Conservation (phyloP, 1,140 invertebrate species). For the Neodiprion lecontei region DNA sequence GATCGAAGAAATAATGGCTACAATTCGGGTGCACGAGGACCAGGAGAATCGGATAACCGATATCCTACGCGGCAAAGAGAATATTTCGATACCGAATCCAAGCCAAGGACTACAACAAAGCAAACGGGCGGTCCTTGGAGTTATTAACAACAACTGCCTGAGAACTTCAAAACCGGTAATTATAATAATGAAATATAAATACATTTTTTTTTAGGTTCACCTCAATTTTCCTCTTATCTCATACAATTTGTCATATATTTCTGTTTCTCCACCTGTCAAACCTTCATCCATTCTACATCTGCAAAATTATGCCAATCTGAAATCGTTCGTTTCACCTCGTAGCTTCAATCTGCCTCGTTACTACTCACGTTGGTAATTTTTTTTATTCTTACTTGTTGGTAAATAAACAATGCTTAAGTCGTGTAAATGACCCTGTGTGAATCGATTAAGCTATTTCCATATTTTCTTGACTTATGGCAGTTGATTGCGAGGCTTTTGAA, state of each 20-base stretch:
- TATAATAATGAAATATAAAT: background rate
- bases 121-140: conserved; percentile 66
- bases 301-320: background rate
- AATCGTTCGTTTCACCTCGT: background rate
- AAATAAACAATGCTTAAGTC: background rate
- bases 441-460: background rate
- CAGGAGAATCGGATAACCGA: conserved; percentile 66
- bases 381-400: no score
- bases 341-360: background rate
- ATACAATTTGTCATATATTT: background rate
- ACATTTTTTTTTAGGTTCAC: background rate
- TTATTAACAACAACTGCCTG: conserved; percentile 49
- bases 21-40: conserved; percentile 70
- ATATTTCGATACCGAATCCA: conserved; percentile 46
- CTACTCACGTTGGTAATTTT: no score
- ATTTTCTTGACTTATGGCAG: background rate
- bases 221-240: background rate
- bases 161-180: background rate
- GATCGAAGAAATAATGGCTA: conserved; percentile 62
- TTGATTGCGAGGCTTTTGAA: no score
- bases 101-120: conserved; percentile 57
- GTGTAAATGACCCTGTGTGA: background rate
- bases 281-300: background rate
- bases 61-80: conserved; percentile 52
- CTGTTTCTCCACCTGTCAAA: background rate